phyloP scores from a whole-genome alignment of 2,888 invertebrate species.

The Bhutanitis thaidina region DNA sequence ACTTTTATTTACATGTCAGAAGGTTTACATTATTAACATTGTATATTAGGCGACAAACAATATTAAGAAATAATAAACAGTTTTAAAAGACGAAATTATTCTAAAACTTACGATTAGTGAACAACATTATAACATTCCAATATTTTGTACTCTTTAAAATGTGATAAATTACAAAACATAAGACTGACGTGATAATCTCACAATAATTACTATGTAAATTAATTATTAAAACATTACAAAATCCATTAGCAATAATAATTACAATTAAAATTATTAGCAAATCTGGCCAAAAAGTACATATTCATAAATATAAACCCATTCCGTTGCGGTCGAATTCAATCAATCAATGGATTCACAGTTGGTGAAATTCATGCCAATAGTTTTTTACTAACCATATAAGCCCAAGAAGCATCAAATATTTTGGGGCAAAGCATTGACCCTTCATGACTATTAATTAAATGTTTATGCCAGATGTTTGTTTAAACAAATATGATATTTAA shows the following conservation, averaged over 20 bases:
- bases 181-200: slow-evolving; percentile 62
- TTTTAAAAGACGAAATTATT: slow-evolving; percentile 70
- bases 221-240: slow-evolving; percentile 77
- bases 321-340: slow-evolving; percentile 23
- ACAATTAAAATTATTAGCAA: slow-evolving; percentile 71
- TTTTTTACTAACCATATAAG: neutral
- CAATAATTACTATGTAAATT: slow-evolving; percentile 75
- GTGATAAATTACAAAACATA: slow-evolving; percentile 78
- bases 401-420: too few species aligned
- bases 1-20: slow-evolving; percentile 73
- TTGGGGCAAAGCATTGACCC: too few species aligned
- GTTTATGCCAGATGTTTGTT: too few species aligned
- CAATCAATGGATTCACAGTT: neutral
- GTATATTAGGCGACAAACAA: slow-evolving; percentile 71
- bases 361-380: neutral
- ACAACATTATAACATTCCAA: slow-evolving; percentile 79
- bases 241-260: slow-evolving; percentile 62
- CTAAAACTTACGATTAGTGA: slow-evolving; percentile 72
- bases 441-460: too few species aligned
- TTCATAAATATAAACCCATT: slow-evolving; percentile 53
- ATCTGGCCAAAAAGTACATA: slow-evolving; percentile 59
- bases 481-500: too few species aligned
- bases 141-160: slow-evolving; percentile 79
- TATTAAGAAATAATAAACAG: slow-evolving; percentile 61
- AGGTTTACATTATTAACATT: slow-evolving; percentile 61